Conservation (phyloP, 2,797 vertebrate genomes). For the Parauchenoglanis punctatus region DNA sequence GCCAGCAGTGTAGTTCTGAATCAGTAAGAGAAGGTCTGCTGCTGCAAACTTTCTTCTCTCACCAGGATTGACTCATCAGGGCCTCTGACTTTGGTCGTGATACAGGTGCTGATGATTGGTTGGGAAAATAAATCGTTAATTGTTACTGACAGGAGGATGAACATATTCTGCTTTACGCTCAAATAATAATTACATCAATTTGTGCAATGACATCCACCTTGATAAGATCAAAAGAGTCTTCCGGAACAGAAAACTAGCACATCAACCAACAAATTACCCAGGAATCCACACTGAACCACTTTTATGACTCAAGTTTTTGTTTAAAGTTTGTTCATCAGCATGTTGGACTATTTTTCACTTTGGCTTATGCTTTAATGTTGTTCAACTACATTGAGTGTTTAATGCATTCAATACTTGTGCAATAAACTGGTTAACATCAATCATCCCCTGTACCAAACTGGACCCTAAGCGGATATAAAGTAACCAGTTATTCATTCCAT, state of each 20-base stretch:
- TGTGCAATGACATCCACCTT: not conserved
- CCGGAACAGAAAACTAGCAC: not conserved
- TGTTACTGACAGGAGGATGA: not conserved
- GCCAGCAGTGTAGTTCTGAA: conserved; percentile 12
- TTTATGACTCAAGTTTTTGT: not conserved
- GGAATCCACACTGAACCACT: not conserved
- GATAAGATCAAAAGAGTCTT: not conserved
- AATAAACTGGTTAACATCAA: too few relatives aligned
- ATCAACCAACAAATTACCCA: not conserved
- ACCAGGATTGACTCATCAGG: conserved; percentile 13
- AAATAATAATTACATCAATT: not conserved
- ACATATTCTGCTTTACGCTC: not conserved
- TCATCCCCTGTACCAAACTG: too few relatives aligned
- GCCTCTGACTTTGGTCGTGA: not conserved
- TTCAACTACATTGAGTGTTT: not conserved
- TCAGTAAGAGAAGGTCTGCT: not conserved
- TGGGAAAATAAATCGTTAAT: not conserved
- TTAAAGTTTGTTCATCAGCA: too few relatives aligned
- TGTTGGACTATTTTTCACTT: not conserved
- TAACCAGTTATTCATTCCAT: too few relatives aligned
- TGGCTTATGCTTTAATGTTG: not conserved
- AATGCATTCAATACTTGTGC: too few relatives aligned
- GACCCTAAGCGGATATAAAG: too few relatives aligned
- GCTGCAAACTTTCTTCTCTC: not conserved
- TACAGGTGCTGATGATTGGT: not conserved